phyloP scores from a whole-genome alignment of 2,797 vertebrate species.

The Melanotaenia boesemani region DNA sequence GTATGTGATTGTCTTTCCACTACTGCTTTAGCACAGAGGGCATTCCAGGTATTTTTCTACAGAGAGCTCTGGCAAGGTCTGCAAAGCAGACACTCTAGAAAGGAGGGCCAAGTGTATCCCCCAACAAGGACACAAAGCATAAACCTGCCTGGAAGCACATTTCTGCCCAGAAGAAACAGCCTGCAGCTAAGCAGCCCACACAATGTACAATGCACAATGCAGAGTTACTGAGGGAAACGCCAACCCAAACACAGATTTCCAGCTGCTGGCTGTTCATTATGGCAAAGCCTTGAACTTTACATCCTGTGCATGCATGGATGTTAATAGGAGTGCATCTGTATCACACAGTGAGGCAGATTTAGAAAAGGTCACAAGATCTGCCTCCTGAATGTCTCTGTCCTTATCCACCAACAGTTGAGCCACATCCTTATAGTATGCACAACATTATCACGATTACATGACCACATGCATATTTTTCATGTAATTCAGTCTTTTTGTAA shows the following conservation, averaged over 20 bases:
- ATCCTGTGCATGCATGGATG: conserved; percentile 36
- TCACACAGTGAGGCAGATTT: conserved; percentile 39
- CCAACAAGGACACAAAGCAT: conserved; percentile 38
- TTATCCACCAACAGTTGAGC: conserved; percentile 51
- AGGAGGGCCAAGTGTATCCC: conserved; percentile 42
- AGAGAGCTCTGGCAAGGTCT: conserved; percentile 55
- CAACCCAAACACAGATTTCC: conserved; percentile 60
- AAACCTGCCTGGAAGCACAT: conserved; percentile 44
- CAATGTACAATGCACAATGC: conserved; percentile 60
- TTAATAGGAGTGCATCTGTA: conserved; percentile 38
- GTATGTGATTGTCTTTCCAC: conserved; percentile 33
- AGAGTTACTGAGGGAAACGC: conserved; percentile 38
- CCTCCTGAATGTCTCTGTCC: conserved; percentile 31
- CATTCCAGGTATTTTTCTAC: conserved; percentile 54
- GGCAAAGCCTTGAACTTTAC: conserved; percentile 27
- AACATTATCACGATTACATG: neutral
- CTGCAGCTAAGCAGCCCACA: conserved; percentile 64
- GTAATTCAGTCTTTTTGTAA: neutral
- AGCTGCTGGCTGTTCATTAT: conserved; percentile 28
- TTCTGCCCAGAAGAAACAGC: conserved; percentile 57
- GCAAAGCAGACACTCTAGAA: conserved; percentile 64
- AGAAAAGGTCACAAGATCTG: conserved; percentile 38
- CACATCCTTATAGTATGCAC: conserved; percentile 33
- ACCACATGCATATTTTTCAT: conserved; percentile 3
- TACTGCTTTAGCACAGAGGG: conserved; percentile 35